These are phyloP conservation scores for Phengaris alcon DNA, from an alignment of 2,888 invertebrate species.

Conservation along the genomic window DNA sequence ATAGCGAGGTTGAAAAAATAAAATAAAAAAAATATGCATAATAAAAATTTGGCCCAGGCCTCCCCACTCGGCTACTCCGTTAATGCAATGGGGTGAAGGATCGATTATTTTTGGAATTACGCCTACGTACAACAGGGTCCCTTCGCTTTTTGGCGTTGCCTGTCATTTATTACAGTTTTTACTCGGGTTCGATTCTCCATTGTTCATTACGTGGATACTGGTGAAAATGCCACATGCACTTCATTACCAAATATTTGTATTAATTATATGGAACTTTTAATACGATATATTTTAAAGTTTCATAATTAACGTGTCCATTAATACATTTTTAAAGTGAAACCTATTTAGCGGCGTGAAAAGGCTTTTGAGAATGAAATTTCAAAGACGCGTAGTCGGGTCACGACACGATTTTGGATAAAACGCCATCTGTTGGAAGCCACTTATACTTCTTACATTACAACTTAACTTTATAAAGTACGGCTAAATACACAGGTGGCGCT, in stretches of 20 bases:
- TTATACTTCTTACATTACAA: too few species aligned
- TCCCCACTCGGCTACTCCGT: constrained; percentile 53
- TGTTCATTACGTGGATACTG: constrained; percentile 33
- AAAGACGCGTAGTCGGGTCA: too few species aligned
- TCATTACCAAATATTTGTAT: constrained; percentile 5
- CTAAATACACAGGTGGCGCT: too few species aligned
- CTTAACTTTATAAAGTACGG: too few species aligned
- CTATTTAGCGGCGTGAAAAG: too few species aligned
- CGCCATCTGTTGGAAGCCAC: too few species aligned
- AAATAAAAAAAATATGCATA: constrained; percentile 69
- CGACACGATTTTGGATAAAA: too few species aligned
- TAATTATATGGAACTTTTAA: neutral
- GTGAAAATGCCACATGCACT: constrained; percentile 9
- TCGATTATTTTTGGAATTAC: constrained; percentile 65
- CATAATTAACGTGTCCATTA: too few species aligned
- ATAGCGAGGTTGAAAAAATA: constrained; percentile 61
- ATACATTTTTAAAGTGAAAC: too few species aligned
- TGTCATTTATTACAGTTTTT: constrained; percentile 39
- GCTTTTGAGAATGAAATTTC: too few species aligned
- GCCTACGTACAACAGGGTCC: constrained; percentile 43
- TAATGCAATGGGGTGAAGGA: constrained; percentile 57
- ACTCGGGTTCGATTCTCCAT: constrained; percentile 36
- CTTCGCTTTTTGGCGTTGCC: constrained; percentile 38
- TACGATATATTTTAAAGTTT: neutral
- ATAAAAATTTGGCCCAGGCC: constrained; percentile 73